Percentiles rank a stretch among this genome's conserved stretches.
Conservation (phyloP, 2,797 vertebrate genomes). For the Triplophysa bombifrons region DNA sequence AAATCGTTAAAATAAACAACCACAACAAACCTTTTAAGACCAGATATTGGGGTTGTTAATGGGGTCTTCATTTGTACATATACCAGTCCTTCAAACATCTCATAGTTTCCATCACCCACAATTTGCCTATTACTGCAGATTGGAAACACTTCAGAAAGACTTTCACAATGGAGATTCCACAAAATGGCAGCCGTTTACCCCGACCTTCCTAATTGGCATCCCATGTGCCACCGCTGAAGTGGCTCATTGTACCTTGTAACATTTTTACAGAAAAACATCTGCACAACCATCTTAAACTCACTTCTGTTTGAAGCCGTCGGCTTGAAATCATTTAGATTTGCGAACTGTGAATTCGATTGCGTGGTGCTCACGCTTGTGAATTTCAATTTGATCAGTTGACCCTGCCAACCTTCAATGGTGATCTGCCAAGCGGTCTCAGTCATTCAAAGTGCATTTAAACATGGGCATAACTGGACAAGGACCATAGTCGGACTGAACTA, state of each 20-base stretch:
- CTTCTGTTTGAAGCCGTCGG: slow-evolving; percentile 50
- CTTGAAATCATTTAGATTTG: slow-evolving; percentile 62
- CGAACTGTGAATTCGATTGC: slow-evolving; percentile 57
- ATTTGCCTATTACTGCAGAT: slow-evolving; percentile 8
- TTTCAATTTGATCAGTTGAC: slow-evolving; percentile 43
- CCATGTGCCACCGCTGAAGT: slow-evolving; percentile 60
- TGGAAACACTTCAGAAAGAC: slow-evolving; percentile 22
- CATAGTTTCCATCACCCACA: slow-evolving; percentile 42
- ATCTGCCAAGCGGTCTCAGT: slow-evolving; percentile 50
- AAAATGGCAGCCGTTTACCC: slow-evolving; percentile 19
- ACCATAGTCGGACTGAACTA: slow-evolving; percentile 52
- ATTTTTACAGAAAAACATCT: slow-evolving; percentile 56
- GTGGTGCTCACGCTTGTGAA: slow-evolving; percentile 54
- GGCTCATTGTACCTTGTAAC: slow-evolving; percentile 57
- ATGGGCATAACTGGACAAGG: slow-evolving; percentile 53
- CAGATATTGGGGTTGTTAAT: not conserved
- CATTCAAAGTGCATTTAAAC: slow-evolving; percentile 60
- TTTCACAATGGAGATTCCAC: slow-evolving; percentile 18
- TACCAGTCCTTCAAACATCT: slow-evolving; percentile 21
- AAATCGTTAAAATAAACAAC: not conserved
- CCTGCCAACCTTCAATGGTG: slow-evolving; percentile 52
- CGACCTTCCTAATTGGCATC: slow-evolving; percentile 43
- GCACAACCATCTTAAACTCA: slow-evolving; percentile 51
- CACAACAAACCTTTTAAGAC: not conserved
- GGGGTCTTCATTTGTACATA: slow-evolving; percentile 14